These are phyloP conservation scores for Lepidiolamprologus cunningtoni DNA, from an alignment of 2,113 vertebrate species.

Conservation along the genomic window DNA sequence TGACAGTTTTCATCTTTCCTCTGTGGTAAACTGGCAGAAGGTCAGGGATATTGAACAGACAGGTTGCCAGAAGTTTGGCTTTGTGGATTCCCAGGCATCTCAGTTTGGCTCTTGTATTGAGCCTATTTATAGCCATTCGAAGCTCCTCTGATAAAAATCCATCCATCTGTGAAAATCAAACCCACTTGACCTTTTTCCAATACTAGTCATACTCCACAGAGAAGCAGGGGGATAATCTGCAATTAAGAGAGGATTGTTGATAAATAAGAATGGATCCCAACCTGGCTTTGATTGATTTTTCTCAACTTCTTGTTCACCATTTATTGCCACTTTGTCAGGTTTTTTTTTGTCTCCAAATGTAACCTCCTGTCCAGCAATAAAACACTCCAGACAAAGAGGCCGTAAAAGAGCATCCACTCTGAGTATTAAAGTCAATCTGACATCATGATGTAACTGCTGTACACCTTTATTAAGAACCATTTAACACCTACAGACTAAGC, in stretches of 20 bases:
- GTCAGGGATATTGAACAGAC: conserved; percentile 34
- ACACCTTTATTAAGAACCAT: neutral
- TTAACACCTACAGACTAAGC: neutral
- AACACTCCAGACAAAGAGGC: neutral
- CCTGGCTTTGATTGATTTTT: conserved; percentile 11
- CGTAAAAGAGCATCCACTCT: neutral
- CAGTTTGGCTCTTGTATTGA: conserved; percentile 5
- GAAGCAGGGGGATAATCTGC: conserved; percentile 15
- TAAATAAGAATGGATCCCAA: conserved; percentile 13
- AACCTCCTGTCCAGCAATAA: neutral
- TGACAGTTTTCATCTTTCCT: conserved; percentile 13
- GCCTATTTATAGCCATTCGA: conserved; percentile 25
- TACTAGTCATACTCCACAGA: neutral
- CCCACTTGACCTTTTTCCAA: conserved; percentile 32
- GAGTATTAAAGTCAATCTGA: neutral
- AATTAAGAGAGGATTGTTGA: conserved; percentile 3
- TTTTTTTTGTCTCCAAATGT: neutral
- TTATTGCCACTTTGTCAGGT: neutral
- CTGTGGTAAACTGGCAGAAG: conserved; percentile 35
- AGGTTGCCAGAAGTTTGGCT: conserved; percentile 41
- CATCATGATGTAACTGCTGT: neutral
- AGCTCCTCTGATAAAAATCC: conserved; percentile 15
- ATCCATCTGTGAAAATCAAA: conserved; percentile 32
- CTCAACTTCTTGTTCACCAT: neutral
- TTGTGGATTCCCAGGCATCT: conserved; percentile 38